Conservation (phyloP, 1,140 invertebrate genomes). For the Caenorhabditis elegans region DNA sequence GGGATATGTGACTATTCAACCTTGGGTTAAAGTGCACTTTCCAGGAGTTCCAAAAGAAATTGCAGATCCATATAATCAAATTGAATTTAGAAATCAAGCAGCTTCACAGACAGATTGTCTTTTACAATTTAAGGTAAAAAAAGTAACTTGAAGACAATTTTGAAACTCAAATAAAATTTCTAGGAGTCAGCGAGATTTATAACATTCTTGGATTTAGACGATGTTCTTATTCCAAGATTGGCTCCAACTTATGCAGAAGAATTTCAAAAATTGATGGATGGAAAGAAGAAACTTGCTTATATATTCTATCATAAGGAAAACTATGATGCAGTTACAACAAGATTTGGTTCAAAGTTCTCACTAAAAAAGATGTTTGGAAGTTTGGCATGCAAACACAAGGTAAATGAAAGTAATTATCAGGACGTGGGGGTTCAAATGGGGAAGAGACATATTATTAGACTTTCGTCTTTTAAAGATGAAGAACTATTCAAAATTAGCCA, state of each 20-base stretch:
- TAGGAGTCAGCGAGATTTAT: slow-evolving; percentile 12
- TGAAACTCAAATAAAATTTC: background rate
- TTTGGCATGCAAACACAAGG: background rate
- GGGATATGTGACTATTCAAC: background rate
- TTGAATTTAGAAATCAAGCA: slow-evolving; percentile 4
- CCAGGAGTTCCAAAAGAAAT: background rate
- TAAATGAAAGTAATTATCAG: background rate
- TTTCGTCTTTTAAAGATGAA: too few species aligned
- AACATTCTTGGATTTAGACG: background rate
- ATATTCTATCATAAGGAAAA: slow-evolving; percentile 28
- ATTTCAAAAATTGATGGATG: slow-evolving; percentile 9
- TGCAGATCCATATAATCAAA: background rate
- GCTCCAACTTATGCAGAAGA: background rate
- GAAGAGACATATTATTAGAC: too few species aligned
- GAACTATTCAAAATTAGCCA: too few species aligned
- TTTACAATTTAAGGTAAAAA: background rate
- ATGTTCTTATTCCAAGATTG: background rate
- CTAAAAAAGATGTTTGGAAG: slow-evolving; percentile 17
- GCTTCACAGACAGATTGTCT: slow-evolving; percentile 3
- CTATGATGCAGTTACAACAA: background rate
- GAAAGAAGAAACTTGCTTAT: background rate
- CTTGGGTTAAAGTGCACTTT: slow-evolving; percentile 1
- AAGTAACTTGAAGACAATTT: background rate
- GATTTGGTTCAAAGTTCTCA: slow-evolving; percentile 3
- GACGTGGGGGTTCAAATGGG: too few species aligned